Base-by-base conservation (phyloP, 1,140 invertebrate genomes). In the Lepidurus apus region DNA sequence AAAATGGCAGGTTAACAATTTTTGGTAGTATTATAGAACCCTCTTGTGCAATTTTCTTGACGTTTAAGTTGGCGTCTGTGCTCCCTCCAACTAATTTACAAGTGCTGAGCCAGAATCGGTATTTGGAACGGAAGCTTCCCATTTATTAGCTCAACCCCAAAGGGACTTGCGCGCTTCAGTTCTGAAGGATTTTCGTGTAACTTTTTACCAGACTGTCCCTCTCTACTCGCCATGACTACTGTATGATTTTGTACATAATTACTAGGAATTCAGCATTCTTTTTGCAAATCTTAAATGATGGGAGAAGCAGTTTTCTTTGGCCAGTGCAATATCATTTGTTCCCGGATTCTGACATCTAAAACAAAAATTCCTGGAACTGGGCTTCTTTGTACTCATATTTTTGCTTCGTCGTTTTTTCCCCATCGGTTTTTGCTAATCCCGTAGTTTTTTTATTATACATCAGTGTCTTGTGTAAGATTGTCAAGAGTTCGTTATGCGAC, bases 321-420 rank as follows among this genome's bases (percentile, higher is more conserved):
- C 53, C 53, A 65, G 53, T 65, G 53, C 53, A 65, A 65, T 65
- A 65, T 65, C 21, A 65, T 21, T 65, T 65, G 53, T 65, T 4
- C 17, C 7, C 21, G 53, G 53, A 65, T 65, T 65, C 21, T 65
- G 17, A 7, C 21, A 17, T 65, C 13, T 65, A 13, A 65, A 65
- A 65, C 17, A 17, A 6, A 65, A n/a, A n/a, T 65, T 21, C 53
- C 17, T n/a, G 4, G 13, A 65, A 65, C 8, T 65, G 53, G 53
- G 7, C 21, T 65, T 65, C 53, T 17, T 65, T 65, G 53, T 65
- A 65, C 21, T 17, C 53, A 21, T 65, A 21, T 65, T 65, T 65
- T 65, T 13, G 53, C 53, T 65, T 65, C 10, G 21, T 65, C 53
- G 53, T 21, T 65, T 34, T 34, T 3, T 34, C 4, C 4, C 21